Base-by-base conservation (phyloP, 2,888 invertebrate species). In the Idaea biselata region DNA sequence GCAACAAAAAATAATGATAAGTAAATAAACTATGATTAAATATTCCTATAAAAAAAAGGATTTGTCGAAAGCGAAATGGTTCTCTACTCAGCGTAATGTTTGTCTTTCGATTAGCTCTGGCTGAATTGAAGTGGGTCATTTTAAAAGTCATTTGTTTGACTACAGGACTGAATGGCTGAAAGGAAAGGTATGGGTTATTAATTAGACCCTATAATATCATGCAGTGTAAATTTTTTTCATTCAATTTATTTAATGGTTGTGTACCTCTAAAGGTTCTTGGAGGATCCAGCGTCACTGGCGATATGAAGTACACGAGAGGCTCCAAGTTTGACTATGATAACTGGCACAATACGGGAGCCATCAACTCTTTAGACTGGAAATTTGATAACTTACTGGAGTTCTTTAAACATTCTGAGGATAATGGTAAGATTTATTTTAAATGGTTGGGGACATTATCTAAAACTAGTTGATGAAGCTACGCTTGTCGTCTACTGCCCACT, bases 231-330 rank as follows among this genome's bases (percentile, higher is more conserved):
- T n/a, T n/a, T n/a, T 3, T 32, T 7, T 44, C 5, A 3, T 44
- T 33, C 8, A 5, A 33, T 1, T 2, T 44, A 14, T 44, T 44
- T 44, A 11, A 44, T 14, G 2, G 14, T 7, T 44, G 14, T 44
- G 14, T 11, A 44, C 44, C 5, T 8, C 44, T 11, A 14, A 88
- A 89, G 73, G 91, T 91, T 0, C 77, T 93, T 0, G 93, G 93
- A 5, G 93, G 93, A 0, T 91, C 92, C 57, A 89, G 89, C 33
- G 92, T 91, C 1, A 86, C 80, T 7, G 89, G 88, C 32, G 89
- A 91, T 63, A 91, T 92, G 91, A 93, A 93, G 77, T 93, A 93
- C 68, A 88, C 88, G 1, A 78, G 93, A 68, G 93, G 93, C 0
- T 83, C 85, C 17, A 91, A 88, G 68, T 80, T 78, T 16, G 93